Evolutionary conservation across 64 coral and sea anemone genomes (phyloP), one percentile per base, ranked within the genome.

Genomic region (Astreopora myriophthalma): DNA sequence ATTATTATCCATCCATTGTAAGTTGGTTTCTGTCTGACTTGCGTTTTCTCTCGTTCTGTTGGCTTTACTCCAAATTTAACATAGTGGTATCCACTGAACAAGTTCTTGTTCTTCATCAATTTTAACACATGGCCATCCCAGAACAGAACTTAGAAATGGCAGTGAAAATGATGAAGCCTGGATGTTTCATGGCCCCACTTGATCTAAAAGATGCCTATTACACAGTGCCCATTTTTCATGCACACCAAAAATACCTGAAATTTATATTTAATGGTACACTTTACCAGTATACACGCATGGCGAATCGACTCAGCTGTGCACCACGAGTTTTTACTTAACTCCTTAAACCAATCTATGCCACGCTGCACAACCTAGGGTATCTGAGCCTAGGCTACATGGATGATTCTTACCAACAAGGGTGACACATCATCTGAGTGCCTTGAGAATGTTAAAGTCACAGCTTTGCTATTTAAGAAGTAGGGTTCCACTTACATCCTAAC

Each of bases 281-380:
- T 82, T 91, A 81, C 28, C 75, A 91, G 73, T 91, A 82, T 91
- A 80, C 48, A 31, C 75, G 80, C 65, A 20, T 84, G 20, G 26
- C 76, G 4, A 73, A 91, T 91, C 67, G 80, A 3, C 58, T 90
- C 60, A 72, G 29, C 25, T 85, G 79, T 62, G 48, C 78, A 74
- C 89, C 89, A 4, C 62, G 66, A 20, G 39, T 48, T 46, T 91
- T 91, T 65, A 89, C 46, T 77, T 63, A 49, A 57, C 48, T 89
- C 17, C 39, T 76, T 20, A 78, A 76, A 23, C 74, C 71, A 36
- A 30, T 75, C 20, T 89, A 77, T 34, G 37, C 35, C 10, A 39
- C 20, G 7, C 31, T 58, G 8, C 44, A 83, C 3, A 63, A 52
- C 46, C 38, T 34, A 55, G 55, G 55, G 8, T 49, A 76, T 49